Percentiles rank a stretch among this genome's conserved stretches.
Evolutionary conservation across 2,113 vertebrate genomes (phyloP).

Genomic region (Phrynosoma blainvillii): DNA sequence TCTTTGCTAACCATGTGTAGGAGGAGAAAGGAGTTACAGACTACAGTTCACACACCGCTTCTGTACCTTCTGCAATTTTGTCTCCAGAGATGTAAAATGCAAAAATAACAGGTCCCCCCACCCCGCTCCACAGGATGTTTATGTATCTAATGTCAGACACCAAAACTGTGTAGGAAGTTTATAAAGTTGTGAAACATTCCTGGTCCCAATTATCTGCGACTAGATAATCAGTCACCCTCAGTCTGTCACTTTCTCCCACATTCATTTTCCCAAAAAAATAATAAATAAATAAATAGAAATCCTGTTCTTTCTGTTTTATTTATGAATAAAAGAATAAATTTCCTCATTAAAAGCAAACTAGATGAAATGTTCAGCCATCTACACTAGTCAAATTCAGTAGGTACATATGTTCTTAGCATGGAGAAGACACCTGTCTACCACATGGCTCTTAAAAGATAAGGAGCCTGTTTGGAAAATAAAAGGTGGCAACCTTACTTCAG

Average conservation of each 20-base stretch:
- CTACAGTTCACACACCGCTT: background rate
- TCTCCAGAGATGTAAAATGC: background rate
- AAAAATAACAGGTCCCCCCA: background rate
- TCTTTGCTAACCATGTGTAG: background rate
- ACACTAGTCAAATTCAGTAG: too few species aligned
- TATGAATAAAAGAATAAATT: background rate
- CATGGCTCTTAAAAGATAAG: too few species aligned
- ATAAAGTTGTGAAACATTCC: background rate
- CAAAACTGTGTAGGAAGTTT: background rate
- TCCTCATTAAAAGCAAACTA: too few species aligned
- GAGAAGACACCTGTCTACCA: too few species aligned
- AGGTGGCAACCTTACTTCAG: too few species aligned
- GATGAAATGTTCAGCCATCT: too few species aligned
- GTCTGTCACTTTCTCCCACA: too few species aligned
- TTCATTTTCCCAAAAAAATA: too few species aligned
- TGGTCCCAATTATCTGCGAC: background rate
- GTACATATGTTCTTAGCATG: too few species aligned
- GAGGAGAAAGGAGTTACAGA: background rate
- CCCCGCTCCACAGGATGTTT: background rate
- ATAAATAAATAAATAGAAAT: too few species aligned
- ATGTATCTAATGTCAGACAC: background rate
- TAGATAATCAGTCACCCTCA: too few species aligned
- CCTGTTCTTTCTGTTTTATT: background rate
- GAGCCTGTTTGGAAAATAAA: too few species aligned
- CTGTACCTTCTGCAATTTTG: background rate